Conservation (phyloP, 1,140 invertebrate genomes). For the Macrobrachium rosenbergii region DNA sequence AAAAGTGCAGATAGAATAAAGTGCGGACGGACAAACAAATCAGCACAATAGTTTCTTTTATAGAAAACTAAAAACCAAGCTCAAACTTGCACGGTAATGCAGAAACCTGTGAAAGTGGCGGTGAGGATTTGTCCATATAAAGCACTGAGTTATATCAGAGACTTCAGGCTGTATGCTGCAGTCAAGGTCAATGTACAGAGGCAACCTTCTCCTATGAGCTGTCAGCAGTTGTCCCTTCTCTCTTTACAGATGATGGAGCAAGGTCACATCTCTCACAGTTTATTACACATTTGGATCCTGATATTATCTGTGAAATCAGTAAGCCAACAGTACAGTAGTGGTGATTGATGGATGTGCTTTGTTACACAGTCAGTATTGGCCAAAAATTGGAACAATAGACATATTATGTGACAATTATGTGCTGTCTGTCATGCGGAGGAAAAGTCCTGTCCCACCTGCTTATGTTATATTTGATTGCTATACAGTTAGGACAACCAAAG, state of each 20-base stretch:
- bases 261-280: too few species aligned
- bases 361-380: slow-evolving; percentile 24
- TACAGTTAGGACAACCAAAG: slow-evolving; percentile 17
- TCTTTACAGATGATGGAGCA: too few species aligned
- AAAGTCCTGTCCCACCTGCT: slow-evolving; percentile 1
- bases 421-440: not conserved
- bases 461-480: slow-evolving; percentile 20
- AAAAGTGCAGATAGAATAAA: too few species aligned
- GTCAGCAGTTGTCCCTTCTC: too few species aligned
- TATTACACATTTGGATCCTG: too few species aligned
- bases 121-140: not conserved
- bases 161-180: slow-evolving; percentile 16
- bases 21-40: too few species aligned
- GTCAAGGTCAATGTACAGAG: slow-evolving; percentile 12
- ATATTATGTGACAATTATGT: slow-evolving; percentile 12
- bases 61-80: not conserved
- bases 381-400: slow-evolving; percentile 13
- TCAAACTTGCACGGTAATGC: not conserved
- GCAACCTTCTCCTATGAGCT: slow-evolving; percentile 1
- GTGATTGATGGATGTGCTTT: too few species aligned
- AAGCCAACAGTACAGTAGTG: too few species aligned
- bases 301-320: too few species aligned
- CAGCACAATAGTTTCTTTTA: not conserved
- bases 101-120: not conserved
- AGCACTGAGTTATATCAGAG: slow-evolving; percentile 9